A percentile compares a stretch with the other conserved stretches of the same genome.
Conservation (phyloP, 2,888 invertebrate genomes). For the Acronicta psi region DNA sequence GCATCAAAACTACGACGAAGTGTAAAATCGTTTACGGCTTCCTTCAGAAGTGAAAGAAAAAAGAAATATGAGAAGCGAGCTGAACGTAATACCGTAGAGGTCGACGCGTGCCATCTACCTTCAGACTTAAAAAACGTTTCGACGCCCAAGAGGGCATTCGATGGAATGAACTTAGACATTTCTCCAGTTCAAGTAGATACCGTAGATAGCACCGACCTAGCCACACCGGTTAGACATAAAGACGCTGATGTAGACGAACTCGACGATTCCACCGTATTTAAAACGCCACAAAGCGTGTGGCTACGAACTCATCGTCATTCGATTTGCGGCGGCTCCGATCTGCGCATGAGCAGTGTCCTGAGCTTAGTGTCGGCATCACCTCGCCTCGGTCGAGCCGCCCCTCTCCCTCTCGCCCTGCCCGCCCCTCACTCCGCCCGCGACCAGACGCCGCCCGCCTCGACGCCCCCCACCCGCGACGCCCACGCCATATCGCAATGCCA, state of each 20-base stretch:
- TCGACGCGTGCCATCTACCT: constrained; percentile 77
- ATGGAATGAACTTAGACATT: constrained; percentile 81
- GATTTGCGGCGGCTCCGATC: constrained; percentile 72
- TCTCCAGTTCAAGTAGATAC: constrained; percentile 85
- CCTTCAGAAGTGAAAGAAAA: constrained; percentile 85
- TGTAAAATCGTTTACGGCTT: constrained; percentile 87
- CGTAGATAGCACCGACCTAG: constrained; percentile 79
- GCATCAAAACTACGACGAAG: constrained; percentile 84
- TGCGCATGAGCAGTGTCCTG: constrained; percentile 57
- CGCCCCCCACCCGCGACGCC: constrained; percentile 82
- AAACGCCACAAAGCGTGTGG: constrained; percentile 83
- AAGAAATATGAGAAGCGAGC: constrained; percentile 85
- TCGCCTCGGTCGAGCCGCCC: constrained; percentile 50
- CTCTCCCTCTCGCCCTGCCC: constrained; percentile 53
- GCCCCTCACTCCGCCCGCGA: constrained; percentile 71
- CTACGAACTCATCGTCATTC: constrained; percentile 79
- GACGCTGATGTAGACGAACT: constrained; percentile 74
- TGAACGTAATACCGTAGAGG: constrained; percentile 81
- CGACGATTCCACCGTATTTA: constrained; percentile 81
- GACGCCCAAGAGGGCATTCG: constrained; percentile 77
- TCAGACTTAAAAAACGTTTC: constrained; percentile 75
- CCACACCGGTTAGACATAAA: constrained; percentile 65
- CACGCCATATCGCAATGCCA: constrained; percentile 87
- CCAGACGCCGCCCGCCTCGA: constrained; percentile 79
- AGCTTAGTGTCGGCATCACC: constrained; percentile 33